Percentiles rank a stretch among this genome's conserved stretches.
phyloP scores from a whole-genome alignment of 2,888 invertebrate species.

The Byasa hedistus region DNA sequence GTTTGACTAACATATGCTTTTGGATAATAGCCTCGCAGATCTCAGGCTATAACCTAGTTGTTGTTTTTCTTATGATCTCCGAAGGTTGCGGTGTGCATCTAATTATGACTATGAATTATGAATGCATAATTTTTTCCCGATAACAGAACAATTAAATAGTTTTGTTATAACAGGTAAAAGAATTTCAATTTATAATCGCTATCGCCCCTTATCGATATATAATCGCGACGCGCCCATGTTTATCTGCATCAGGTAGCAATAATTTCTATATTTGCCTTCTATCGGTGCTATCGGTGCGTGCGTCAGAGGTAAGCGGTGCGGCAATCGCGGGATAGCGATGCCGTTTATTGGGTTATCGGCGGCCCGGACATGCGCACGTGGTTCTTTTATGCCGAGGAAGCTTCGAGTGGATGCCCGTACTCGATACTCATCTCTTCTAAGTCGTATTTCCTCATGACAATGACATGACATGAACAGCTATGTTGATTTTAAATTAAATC shows the following conservation, averaged over 20 bases:
- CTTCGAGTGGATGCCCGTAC: slow-evolving; percentile 5
- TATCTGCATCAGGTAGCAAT: slow-evolving; percentile 43
- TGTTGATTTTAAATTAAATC: no score
- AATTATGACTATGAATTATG: no score
- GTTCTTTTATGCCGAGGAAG: neutral
- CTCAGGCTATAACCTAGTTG: no score
- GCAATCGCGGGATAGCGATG: slow-evolving; percentile 34
- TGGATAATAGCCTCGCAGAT: no score
- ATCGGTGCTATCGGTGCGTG: slow-evolving; percentile 48
- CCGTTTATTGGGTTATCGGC: slow-evolving; percentile 19
- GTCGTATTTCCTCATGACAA: no score
- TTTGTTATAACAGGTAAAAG: neutral
- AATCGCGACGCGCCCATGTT: slow-evolving; percentile 28
- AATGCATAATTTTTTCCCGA: no score
- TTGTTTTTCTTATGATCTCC: no score
- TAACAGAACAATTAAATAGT: neutral
- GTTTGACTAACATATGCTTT: no score
- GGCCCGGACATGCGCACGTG: slow-evolving; percentile 1
- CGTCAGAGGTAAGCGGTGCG: slow-evolving; percentile 39
- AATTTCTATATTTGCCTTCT: slow-evolving; percentile 45
- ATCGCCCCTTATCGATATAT: neutral
- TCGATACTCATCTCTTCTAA: no score
- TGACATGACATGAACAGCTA: no score
- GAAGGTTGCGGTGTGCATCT: no score
- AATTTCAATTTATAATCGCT: neutral